Evolutionary conservation across 1,140 invertebrate species (phyloP).

Genomic region (Magallana angulata): DNA sequence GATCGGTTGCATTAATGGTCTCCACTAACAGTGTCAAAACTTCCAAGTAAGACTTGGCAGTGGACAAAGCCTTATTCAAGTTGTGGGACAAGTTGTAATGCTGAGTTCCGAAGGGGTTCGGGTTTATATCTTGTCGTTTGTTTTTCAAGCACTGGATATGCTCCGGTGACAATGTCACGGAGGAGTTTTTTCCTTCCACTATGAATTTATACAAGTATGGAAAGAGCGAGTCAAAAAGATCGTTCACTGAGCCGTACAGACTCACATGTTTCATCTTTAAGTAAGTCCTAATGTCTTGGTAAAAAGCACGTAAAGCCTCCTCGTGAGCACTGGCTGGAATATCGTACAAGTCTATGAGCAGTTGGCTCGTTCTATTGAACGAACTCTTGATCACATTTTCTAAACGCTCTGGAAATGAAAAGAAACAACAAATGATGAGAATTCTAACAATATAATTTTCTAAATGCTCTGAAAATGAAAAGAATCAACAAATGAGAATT

Average conservation of each 20-base stretch:
- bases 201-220: slow-evolving; percentile 88
- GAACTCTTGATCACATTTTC: slow-evolving; percentile 86
- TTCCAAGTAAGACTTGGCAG: slow-evolving; percentile 85
- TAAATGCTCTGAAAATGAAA: slow-evolving; percentile 81
- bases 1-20: slow-evolving; percentile 87
- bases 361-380: slow-evolving; percentile 89
- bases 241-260: slow-evolving; percentile 84
- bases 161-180: slow-evolving; percentile 85
- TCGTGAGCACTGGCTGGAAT: slow-evolving; percentile 84
- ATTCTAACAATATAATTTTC: slow-evolving; percentile 74
- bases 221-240: slow-evolving; percentile 91
- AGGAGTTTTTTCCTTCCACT: slow-evolving; percentile 80
- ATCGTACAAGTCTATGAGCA: slow-evolving; percentile 86
- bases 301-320: slow-evolving; percentile 84
- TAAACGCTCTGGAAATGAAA: slow-evolving; percentile 81
- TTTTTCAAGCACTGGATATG: slow-evolving; percentile 88
- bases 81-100: slow-evolving; percentile 86
- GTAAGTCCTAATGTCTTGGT: slow-evolving; percentile 86
- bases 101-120: slow-evolving; percentile 90
- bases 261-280: slow-evolving; percentile 80
- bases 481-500: neutral
- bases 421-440: neutral
- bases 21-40: slow-evolving; percentile 83
- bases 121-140: slow-evolving; percentile 87
- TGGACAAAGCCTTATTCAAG: slow-evolving; percentile 87